Base-by-base conservation (phyloP, 2,888 invertebrate species). In the Acholoe squamosa region DNA sequence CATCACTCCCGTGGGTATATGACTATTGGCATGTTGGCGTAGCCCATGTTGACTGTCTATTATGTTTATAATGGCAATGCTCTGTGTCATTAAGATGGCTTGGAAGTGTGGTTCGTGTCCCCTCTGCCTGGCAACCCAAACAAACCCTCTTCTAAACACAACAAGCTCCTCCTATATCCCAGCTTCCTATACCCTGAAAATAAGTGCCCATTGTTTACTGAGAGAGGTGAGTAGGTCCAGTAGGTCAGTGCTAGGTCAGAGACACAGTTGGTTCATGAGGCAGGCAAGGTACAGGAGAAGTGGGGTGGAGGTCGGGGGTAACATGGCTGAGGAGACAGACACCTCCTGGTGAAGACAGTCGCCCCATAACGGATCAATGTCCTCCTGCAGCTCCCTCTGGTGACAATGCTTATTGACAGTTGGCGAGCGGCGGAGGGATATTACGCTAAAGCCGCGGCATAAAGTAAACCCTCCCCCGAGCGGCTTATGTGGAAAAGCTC, bases 391-490 rank as follows among this genome's bases (percentile, higher is more conserved):
- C 43, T 28, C 52, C 56, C 54, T 54, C 86, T 86, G 86, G 86
- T 86, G 86, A 86, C 86, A 86, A 86, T 86, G 28, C 86, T 28
- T 86, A 86, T 86, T 86, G 86, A 86, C 86, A 12, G 31, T n/a
- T 16, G 86, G 86, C 86, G 54, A 28, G 54, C 1, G 54, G 86
- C 22, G 14, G 22, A 25, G 56, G 54, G 54, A 86, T 86, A 54
- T 86, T 52, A 86, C 86, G 33, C 80, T 34, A 80, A 80, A 80
- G 80, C 80, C 43, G n/a, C 7, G 34, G 22, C 80, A 80, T 80
- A 80, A 43, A 80, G 80, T 80, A 80, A 80, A 80, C 80, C 76
- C 43, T 34, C 34, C 80, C 43, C 19, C 14, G 34, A 80, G 80
- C 43, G 80, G 80, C 80, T 86, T 86, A 86, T 86, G 25, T 52